These are phyloP conservation scores for Azemiops feae DNA, from an alignment of 2,113 vertebrate species.

Conservation along the genomic window DNA sequence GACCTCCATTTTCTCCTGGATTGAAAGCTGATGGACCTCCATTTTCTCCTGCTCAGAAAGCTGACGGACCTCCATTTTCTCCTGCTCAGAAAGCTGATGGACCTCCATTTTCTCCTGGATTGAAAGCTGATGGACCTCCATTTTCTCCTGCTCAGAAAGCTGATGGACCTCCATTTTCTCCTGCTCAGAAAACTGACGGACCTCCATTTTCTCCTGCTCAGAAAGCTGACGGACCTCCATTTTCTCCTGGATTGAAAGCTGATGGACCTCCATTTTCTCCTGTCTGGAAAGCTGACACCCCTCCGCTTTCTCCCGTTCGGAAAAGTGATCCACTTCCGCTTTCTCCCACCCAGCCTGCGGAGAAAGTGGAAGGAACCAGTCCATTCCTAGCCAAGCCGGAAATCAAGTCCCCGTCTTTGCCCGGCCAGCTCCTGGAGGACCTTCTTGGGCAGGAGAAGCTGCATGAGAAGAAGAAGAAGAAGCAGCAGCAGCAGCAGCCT, in stretches of 20 bases:
- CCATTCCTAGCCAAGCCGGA: neutral
- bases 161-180: conserved; percentile 13
- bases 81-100: too few species aligned
- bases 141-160: neutral
- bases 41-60: neutral
- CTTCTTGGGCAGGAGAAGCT: neutral
- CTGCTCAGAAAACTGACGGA: neutral
- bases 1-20: neutral
- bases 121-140: neutral
- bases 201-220: neutral
- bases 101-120: neutral
- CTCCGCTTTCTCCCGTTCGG: neutral
- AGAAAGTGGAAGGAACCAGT: neutral
- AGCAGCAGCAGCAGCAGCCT: neutral
- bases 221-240: too few species aligned
- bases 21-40: conserved; percentile 19
- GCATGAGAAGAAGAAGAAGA: neutral
- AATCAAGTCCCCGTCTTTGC: neutral
- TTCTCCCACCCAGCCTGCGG: conserved; percentile 10
- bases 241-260: neutral
- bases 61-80: conserved; percentile 10
- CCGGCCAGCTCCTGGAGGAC: neutral
- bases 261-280: neutral
- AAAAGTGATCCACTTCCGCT: too few species aligned
- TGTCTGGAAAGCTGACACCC: neutral